Conservation (phyloP, 2,888 invertebrate genomes). For the Eubasilissa splendida region DNA sequence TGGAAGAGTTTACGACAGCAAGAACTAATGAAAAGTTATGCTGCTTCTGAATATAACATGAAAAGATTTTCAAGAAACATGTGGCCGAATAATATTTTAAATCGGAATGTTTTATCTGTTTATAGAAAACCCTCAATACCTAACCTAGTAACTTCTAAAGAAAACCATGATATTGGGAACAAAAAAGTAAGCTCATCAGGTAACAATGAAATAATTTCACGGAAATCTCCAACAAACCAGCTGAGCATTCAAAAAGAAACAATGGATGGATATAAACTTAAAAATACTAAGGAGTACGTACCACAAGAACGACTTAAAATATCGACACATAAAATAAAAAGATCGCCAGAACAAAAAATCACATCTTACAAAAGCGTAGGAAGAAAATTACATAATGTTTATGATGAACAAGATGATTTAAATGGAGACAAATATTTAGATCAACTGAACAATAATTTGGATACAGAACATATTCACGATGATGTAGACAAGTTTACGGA, state of each 20-base stretch:
- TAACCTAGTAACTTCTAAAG: too few relatives aligned
- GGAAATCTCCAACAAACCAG: neutral
- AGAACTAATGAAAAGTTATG: too few relatives aligned
- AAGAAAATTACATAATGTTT: constrained; percentile 5
- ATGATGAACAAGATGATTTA: neutral
- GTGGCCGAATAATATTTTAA: constrained; percentile 25
- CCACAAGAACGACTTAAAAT: neutral
- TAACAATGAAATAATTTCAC: neutral
- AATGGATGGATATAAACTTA: too few relatives aligned
- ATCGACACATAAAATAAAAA: neutral
- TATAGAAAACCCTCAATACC: too few relatives aligned
- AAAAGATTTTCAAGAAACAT: too few relatives aligned
- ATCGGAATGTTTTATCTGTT: neutral
- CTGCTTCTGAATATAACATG: too few relatives aligned
- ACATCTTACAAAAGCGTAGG: neutral
- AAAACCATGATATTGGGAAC: too few relatives aligned
- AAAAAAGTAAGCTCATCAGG: too few relatives aligned
- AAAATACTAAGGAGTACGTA: too few relatives aligned
- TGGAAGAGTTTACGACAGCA: too few relatives aligned
- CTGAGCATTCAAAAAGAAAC: neutral
- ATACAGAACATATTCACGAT: neutral
- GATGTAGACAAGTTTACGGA: neutral
- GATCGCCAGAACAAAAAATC: neutral
- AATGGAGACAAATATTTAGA: neutral
- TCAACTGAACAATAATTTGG: neutral